Conservation (phyloP, 2,797 vertebrate genomes). For the Thalassophryne amazonica region DNA sequence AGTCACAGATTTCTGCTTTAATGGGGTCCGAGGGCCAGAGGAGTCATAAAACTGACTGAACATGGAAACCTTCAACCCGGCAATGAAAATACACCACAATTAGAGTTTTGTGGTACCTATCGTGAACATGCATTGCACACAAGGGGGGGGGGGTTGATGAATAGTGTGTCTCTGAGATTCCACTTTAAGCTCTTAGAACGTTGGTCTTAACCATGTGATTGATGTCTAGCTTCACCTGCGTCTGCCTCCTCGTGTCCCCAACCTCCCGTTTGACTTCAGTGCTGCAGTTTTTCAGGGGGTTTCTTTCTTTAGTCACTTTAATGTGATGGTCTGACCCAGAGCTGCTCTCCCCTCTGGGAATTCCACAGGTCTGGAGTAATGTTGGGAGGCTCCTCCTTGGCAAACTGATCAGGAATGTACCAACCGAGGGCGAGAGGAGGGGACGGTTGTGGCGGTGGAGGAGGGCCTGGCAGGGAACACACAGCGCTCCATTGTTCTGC, state of each 20-base stretch:
- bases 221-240: slow-evolving; percentile 56
- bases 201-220: slow-evolving; percentile 44
- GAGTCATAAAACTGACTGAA: slow-evolving; percentile 53
- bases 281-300: slow-evolving; percentile 23
- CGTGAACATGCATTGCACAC: slow-evolving; percentile 15
- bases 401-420: slow-evolving; percentile 80
- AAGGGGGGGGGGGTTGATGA: slow-evolving; percentile 52
- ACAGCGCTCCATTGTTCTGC: slow-evolving; percentile 78
- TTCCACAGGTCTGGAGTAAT: slow-evolving; percentile 76
- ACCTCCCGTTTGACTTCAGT: slow-evolving; percentile 58
- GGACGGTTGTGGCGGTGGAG: slow-evolving; percentile 28
- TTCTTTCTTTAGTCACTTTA: slow-evolving; percentile 56
- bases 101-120: slow-evolving; percentile 51
- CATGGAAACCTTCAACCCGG: slow-evolving; percentile 58
- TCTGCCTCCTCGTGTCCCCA: slow-evolving; percentile 41
- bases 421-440: slow-evolving; percentile 31
- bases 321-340: slow-evolving; percentile 64
- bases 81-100: slow-evolving; percentile 39
- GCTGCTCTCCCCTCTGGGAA: slow-evolving; percentile 67
- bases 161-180: slow-evolving; percentile 43
- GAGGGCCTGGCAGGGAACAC: slow-evolving; percentile 55
- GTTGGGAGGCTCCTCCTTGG: slow-evolving; percentile 67
- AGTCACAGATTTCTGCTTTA: slow-evolving; percentile 48
- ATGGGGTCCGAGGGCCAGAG: slow-evolving; percentile 33
- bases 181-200: slow-evolving; percentile 32